These are phyloP conservation scores for Galaxea fascicularis DNA, from an alignment of 92 coral and sea anemone genomes.

Conservation along the genomic window DNA sequence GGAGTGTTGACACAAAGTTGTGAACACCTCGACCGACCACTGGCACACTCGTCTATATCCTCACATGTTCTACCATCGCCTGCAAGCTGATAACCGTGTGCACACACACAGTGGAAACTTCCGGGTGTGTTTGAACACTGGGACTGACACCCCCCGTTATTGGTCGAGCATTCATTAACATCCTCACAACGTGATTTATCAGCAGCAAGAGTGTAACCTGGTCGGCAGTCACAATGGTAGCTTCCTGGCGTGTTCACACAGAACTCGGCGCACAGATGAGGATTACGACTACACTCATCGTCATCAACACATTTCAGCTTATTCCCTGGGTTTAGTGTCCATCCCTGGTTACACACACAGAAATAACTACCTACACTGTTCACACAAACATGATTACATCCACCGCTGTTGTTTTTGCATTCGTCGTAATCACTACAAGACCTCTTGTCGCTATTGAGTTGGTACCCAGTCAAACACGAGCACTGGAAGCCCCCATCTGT, in stretches of 20 bases:
- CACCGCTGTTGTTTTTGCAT: conserved; percentile 68
- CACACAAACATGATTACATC: conserved; percentile 75
- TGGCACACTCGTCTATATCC: conserved; percentile 66
- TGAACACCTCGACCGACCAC: conserved; percentile 45
- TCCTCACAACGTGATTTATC: conserved; percentile 65
- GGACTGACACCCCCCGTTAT: conserved; percentile 67
- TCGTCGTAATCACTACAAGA: conserved; percentile 75
- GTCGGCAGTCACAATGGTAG: conserved; percentile 64
- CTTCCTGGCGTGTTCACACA: conserved; percentile 77
- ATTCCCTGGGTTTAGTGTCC: conserved; percentile 43
- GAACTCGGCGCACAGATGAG: conserved; percentile 69
- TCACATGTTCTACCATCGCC: conserved; percentile 57
- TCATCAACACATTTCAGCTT: conserved; percentile 72
- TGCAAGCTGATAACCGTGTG: conserved; percentile 57
- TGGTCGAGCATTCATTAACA: conserved; percentile 64
- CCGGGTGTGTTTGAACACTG: conserved; percentile 73
- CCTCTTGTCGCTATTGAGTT: conserved; percentile 49
- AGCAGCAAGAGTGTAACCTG: conserved; percentile 56
- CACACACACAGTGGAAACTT: conserved; percentile 67
- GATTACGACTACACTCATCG: conserved; percentile 78
- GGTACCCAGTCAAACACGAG: conserved; percentile 62
- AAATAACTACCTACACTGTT: conserved; percentile 60
- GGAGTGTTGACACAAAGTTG: conserved; percentile 56
- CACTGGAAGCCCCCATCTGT: conserved; percentile 71
- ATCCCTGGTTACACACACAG: conserved; percentile 72